Evolutionary conservation across 2,113 vertebrate genomes (phyloP), one percentile per base, ranked within the genome.

Genomic region (Neoarius graeffei): DNA sequence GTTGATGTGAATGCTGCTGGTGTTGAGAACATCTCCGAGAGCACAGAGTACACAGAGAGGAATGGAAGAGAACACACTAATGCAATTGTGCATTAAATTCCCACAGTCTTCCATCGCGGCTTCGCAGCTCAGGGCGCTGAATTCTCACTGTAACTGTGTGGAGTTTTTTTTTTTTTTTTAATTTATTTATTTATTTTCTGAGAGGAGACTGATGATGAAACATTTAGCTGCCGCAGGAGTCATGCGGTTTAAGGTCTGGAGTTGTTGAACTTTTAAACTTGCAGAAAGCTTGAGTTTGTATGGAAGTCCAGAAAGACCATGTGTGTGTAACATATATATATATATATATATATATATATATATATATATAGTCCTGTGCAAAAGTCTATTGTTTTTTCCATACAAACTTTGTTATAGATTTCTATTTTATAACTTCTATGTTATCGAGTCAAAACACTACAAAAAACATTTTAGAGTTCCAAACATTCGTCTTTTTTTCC

Each of bases 61-160:
- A 79, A 79, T 56, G 76, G 50, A 79, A 79, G 50, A 54, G 50
- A 79, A 56, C 20, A 19, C 76, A 17, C 76, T 79, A 79, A 79
- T 79, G 76, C 76, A 79, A 54, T 27, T 79, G 52, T 27, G 25
- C 76, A 79, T 79, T 56, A n/a, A 56, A 79, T 54, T 79, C 76
- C 76, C 76, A n/a, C 4, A 56, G 76, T 27, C 50, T 79, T 42
- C 76, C 25, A 17, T n/a, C 76, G 4, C 7, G 2, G 76, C 50
- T 79, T 79, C 56, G 76, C 25, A 56, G 76, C 76, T 79, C 76
- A 17, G 76, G 48, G 74, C 48, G 20, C 74, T 25, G 74, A 25
- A 52, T 50, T 79, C 76, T 79, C 76, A 17, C 76, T 79, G 23
- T 27, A 27, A 79, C 23, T 27, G 25, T 56, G 25, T 27, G 27